These are phyloP conservation scores for Megamerina dolium DNA, from an alignment of 2,888 invertebrate species.

Conservation along the genomic window DNA sequence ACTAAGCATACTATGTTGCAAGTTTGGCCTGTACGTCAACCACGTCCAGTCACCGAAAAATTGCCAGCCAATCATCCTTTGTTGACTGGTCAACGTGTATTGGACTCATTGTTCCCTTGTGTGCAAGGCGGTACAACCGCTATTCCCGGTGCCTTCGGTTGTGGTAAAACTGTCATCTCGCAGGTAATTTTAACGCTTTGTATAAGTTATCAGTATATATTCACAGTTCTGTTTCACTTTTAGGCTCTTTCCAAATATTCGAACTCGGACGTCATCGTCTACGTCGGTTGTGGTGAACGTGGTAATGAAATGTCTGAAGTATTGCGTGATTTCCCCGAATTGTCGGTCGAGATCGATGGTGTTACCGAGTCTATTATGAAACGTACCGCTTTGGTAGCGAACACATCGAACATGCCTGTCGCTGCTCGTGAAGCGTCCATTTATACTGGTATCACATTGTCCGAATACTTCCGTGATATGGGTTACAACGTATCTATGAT, in stretches of 20 bases:
- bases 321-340: constrained; percentile 96
- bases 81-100: constrained; percentile 94
- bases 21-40: constrained; percentile 99
- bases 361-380: constrained; percentile 99
- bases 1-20: constrained; percentile 94
- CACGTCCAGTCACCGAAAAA: constrained; percentile 95
- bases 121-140: constrained; percentile 99
- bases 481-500: constrained; percentile 99
- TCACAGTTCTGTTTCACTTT: not conserved
- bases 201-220: not conserved
- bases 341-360: constrained; percentile 95
- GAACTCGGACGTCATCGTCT: constrained; percentile 98
- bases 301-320: constrained; percentile 99
- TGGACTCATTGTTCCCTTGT: constrained; percentile 98
- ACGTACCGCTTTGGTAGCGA: constrained; percentile 97
- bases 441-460: constrained; percentile 98
- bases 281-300: constrained; percentile 99
- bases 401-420: constrained; percentile 99
- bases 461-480: constrained; percentile 99
- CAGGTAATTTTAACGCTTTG: constrained; percentile 24
- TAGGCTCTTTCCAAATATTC: constrained; percentile 99
- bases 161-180: constrained; percentile 99
- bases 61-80: constrained; percentile 97
- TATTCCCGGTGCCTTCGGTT: constrained; percentile 99
- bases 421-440: constrained; percentile 99